Conservation (phyloP, 2,113 vertebrate species). For the Pogona vitticeps region DNA sequence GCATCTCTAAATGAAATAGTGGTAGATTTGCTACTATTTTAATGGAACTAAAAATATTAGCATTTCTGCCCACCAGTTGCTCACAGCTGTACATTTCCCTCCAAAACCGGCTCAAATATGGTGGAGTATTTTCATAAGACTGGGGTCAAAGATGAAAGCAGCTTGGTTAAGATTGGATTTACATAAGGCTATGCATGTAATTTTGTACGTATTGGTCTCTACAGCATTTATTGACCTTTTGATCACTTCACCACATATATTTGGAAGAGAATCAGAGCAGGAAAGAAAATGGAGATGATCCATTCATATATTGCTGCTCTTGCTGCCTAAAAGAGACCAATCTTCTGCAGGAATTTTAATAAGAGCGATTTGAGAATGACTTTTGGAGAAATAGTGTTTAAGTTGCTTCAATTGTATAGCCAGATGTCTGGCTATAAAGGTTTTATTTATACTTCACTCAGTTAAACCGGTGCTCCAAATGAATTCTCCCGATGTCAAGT, state of each 20-base stretch:
- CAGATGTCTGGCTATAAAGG: slow-evolving; percentile 29
- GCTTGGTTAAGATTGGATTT: slow-evolving; percentile 12
- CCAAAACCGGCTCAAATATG: slow-evolving; percentile 40
- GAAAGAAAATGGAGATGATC: not conserved
- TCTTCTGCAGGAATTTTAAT: slow-evolving; percentile 46
- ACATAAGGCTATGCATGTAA: slow-evolving; percentile 44
- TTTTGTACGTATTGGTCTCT: slow-evolving; percentile 2
- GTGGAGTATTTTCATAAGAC: slow-evolving; percentile 43
- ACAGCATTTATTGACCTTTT: slow-evolving; percentile 22
- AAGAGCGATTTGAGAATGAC: not conserved
- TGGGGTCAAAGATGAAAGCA: slow-evolving; percentile 46
- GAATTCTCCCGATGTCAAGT: not conserved
- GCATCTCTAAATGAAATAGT: slow-evolving; percentile 5
- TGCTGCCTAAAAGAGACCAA: not conserved
- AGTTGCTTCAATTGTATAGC: slow-evolving; percentile 27
- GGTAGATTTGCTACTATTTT: not conserved
- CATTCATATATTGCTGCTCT: not conserved
- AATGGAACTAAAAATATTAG: slow-evolving; percentile 38
- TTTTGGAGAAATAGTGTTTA: slow-evolving; percentile 21
- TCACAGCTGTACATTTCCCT: slow-evolving; percentile 38
- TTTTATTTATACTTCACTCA: slow-evolving; percentile 37
- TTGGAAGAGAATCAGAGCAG: slow-evolving; percentile 7
- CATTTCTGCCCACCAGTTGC: slow-evolving; percentile 35
- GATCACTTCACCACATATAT: slow-evolving; percentile 3
- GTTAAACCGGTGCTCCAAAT: slow-evolving; percentile 25